Evolutionary conservation across 2,797 vertebrate species (phyloP).

Genomic region (Lophotriccus pileatus): DNA sequence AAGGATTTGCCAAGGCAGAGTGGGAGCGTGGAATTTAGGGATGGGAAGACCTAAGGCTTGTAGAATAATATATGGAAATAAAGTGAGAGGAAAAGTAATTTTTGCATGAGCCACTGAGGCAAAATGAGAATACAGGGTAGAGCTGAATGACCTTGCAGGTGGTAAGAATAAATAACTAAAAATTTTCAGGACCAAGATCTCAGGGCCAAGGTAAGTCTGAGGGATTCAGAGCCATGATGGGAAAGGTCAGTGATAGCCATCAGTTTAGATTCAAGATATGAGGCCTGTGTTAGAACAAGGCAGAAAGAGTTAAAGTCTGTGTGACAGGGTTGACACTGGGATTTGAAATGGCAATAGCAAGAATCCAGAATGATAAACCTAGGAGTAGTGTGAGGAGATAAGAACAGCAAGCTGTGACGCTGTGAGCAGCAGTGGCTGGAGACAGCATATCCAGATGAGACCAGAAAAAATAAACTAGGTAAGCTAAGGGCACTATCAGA

Average conservation of each 20-base stretch:
- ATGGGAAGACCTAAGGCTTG: not conserved
- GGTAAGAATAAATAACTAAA: not conserved
- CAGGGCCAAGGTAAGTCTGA: not conserved
- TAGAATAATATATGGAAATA: not conserved
- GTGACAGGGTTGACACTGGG: not conserved
- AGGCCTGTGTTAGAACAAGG: not conserved
- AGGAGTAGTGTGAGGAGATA: not conserved
- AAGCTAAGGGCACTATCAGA: not conserved
- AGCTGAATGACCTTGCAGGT: not conserved
- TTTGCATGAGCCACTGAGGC: not conserved
- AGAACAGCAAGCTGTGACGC: not conserved
- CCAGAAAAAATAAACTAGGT: not conserved
- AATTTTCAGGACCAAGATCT: not conserved
- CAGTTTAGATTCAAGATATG: not conserved
- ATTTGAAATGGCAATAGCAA: not conserved
- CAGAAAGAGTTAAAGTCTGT: not conserved
- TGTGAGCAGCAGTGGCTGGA: not conserved
- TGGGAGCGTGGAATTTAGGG: not conserved
- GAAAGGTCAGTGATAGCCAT: not conserved
- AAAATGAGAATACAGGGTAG: conserved; percentile 5
- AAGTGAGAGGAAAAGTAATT: not conserved
- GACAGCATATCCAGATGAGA: not conserved
- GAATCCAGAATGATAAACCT: not conserved
- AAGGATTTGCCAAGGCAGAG: not conserved
- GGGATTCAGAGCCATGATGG: not conserved